phyloP scores from a whole-genome alignment of 2,888 invertebrate genomes.

The Drosophila peninsularis region DNA sequence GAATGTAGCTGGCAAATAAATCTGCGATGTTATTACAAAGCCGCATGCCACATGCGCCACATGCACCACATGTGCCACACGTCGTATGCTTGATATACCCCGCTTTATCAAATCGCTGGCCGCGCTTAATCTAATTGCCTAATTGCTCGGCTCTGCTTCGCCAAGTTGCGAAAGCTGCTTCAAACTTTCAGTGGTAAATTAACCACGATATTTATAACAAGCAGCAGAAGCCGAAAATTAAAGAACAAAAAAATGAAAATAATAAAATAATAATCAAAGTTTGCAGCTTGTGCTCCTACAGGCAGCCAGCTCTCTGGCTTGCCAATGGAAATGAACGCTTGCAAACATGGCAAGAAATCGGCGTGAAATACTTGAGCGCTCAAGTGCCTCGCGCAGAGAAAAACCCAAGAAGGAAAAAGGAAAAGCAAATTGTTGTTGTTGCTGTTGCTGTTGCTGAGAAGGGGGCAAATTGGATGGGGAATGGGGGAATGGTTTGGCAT shows the following conservation, averaged over 20 bases:
- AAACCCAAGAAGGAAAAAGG: not conserved
- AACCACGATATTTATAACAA: slow-evolving; percentile 48
- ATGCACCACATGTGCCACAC: slow-evolving; percentile 11
- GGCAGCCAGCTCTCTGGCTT: slow-evolving; percentile 16
- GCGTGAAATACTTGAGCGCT: slow-evolving; percentile 79
- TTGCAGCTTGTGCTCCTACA: not conserved
- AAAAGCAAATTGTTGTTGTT: slow-evolving; percentile 35
- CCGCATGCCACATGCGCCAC: slow-evolving; percentile 31
- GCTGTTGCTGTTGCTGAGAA: not conserved
- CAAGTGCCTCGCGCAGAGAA: slow-evolving; percentile 67
- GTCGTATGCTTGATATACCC: slow-evolving; percentile 39
- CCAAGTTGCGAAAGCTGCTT: slow-evolving; percentile 44
- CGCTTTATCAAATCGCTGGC: slow-evolving; percentile 19
- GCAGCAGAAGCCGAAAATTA: slow-evolving; percentile 16
- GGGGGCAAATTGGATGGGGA: not conserved
- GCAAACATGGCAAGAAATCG: slow-evolving; percentile 63
- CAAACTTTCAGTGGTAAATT: slow-evolving; percentile 57
- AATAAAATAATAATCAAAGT: slow-evolving; percentile 7
- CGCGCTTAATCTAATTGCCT: slow-evolving; percentile 54
- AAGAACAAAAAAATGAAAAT: not conserved
- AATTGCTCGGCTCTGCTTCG: slow-evolving; percentile 54
- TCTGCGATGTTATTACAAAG: slow-evolving; percentile 52
- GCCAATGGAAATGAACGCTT: slow-evolving; percentile 51
- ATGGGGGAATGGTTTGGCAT: slow-evolving; percentile 8
- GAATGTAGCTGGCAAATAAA: slow-evolving; percentile 49